These are phyloP conservation scores for Parnassius orleans DNA, from an alignment of 2,888 invertebrate species.

Conservation along the genomic window DNA sequence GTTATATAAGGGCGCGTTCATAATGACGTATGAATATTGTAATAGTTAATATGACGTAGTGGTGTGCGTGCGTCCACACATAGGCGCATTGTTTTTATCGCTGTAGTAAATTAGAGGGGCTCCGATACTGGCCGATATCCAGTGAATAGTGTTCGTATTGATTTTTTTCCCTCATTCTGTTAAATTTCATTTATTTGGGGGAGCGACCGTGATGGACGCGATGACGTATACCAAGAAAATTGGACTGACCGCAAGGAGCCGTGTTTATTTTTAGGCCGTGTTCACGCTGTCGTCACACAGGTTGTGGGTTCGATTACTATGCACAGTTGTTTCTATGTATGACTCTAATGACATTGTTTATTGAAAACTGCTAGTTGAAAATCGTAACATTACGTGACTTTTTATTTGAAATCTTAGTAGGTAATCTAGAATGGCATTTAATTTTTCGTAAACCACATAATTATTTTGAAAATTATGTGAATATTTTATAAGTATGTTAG, in stretches of 20 bases:
- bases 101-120: constrained; percentile 73
- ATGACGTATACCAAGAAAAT: constrained; percentile 23
- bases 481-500: too few relatives aligned
- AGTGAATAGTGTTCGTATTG: constrained; percentile 60
- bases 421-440: too few relatives aligned
- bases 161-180: constrained; percentile 81
- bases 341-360: too few relatives aligned
- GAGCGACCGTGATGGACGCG: constrained; percentile 63
- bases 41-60: constrained; percentile 43
- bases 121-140: constrained; percentile 70
- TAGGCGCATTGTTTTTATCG: constrained; percentile 70
- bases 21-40: constrained; percentile 67
- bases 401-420: too few relatives aligned
- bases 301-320: constrained; percentile 6
- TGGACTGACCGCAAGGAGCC: constrained; percentile 8
- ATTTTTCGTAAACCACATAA: too few relatives aligned
- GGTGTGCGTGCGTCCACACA: constrained; percentile 45
- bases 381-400: too few relatives aligned
- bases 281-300: neutral
- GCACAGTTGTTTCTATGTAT: too few relatives aligned
- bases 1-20: constrained; percentile 60
- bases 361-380: too few relatives aligned
- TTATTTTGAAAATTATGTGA: too few relatives aligned
- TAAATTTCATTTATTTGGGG: constrained; percentile 80
- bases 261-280: constrained; percentile 6